These are phyloP conservation scores for Tinamus major DNA, from an alignment of 2,797 vertebrate genomes.

Conservation along the genomic window DNA sequence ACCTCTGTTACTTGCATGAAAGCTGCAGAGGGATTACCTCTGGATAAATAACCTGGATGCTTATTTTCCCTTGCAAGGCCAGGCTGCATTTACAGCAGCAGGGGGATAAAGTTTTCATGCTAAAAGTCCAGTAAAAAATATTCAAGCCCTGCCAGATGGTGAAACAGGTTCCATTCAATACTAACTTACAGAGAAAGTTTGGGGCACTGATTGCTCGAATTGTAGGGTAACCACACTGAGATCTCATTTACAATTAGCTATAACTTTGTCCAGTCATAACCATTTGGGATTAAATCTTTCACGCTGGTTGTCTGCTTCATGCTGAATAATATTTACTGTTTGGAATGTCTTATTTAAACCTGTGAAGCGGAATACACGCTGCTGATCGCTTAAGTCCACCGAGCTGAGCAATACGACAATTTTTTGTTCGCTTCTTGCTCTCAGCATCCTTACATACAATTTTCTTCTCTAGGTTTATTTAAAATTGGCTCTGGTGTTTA, in stretches of 20 bases:
- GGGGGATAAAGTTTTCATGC: background rate
- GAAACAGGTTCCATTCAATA: background rate
- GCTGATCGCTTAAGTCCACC: background rate
- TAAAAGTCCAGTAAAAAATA: background rate
- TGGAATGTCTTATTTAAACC: background rate
- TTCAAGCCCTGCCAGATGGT: background rate
- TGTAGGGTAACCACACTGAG: background rate
- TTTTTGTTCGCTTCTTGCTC: background rate
- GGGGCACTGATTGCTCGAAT: background rate
- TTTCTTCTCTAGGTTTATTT: constrained; percentile 8
- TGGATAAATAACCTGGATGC: background rate
- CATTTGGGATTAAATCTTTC: too few species aligned
- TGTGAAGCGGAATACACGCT: background rate
- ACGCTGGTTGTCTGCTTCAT: background rate
- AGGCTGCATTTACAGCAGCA: background rate
- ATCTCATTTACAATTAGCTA: background rate
- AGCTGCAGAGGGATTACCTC: background rate
- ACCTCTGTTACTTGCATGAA: background rate
- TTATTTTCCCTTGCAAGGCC: background rate
- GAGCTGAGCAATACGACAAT: background rate
- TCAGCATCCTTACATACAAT: background rate
- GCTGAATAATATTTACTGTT: background rate
- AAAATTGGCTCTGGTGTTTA: constrained; percentile 29
- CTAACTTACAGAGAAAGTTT: background rate
- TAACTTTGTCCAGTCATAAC: background rate